Conservation (phyloP, 2,888 invertebrate species). For the Catocala nupta region DNA sequence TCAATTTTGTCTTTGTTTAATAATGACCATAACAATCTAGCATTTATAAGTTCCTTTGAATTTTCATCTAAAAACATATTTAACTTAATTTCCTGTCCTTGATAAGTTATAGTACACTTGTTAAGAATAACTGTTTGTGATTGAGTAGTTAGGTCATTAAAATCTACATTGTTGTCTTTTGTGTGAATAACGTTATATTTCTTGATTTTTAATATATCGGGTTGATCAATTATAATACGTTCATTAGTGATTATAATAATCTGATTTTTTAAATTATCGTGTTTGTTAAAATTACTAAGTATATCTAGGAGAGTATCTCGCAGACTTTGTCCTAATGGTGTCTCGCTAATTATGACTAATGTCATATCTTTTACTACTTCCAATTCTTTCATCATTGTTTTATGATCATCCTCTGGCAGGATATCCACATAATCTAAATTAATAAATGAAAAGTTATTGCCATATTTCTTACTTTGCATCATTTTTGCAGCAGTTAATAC, state of each 20-base stretch:
- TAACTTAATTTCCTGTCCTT: constrained; percentile 50
- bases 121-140: constrained; percentile 49
- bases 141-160: constrained; percentile 43
- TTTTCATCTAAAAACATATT: constrained; percentile 44
- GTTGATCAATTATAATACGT: constrained; percentile 33
- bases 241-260: constrained; percentile 51
- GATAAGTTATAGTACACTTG: constrained; percentile 48
- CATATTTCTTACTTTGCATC: constrained; percentile 45
- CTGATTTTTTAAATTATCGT: constrained; percentile 32
- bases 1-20: constrained; percentile 52
- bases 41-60: constrained; percentile 46
- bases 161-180: constrained; percentile 44
- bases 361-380: constrained; percentile 40
- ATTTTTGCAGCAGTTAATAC: constrained; percentile 56
- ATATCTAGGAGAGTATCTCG: constrained; percentile 52
- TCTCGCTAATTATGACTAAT: constrained; percentile 55
- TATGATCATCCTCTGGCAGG: constrained; percentile 53
- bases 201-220: constrained; percentile 23
- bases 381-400: constrained; percentile 54
- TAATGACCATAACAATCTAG: constrained; percentile 47
- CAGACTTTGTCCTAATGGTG: constrained; percentile 29
- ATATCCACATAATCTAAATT: constrained; percentile 57
- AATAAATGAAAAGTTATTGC: constrained; percentile 48
- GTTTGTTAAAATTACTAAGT: constrained; percentile 14
- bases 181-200: constrained; percentile 14